Evolutionary conservation across 1,140 invertebrate species (phyloP).

Genomic region (Brachionus manjavacas): DNA sequence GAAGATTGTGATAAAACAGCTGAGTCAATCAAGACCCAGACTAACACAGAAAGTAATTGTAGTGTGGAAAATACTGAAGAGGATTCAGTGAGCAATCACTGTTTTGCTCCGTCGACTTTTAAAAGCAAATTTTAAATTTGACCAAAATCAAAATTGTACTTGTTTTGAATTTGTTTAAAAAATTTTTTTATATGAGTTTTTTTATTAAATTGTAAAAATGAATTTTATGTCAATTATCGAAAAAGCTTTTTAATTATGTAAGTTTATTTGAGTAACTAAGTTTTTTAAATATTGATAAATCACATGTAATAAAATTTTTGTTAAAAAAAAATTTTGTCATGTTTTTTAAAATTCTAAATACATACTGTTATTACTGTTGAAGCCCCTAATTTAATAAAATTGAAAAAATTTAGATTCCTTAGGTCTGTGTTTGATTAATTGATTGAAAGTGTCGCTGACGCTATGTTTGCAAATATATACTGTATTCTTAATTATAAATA

Average conservation of each 20-base stretch:
- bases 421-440: no score
- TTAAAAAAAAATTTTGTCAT: not conserved
- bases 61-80: not conserved
- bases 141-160: not conserved
- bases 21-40: not conserved
- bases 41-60: not conserved
- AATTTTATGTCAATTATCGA: not conserved
- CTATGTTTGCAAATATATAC: no score
- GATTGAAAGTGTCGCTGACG: no score
- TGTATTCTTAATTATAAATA: no score
- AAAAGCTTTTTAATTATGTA: not conserved
- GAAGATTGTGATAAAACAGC: constrained; percentile 14
- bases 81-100: not conserved
- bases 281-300: not conserved
- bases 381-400: no score
- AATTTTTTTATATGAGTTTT: not conserved
- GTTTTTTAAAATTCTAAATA: not conserved
- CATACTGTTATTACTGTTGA: no score
- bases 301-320: not conserved
- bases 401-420: no score
- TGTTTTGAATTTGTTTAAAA: constrained; percentile 3
- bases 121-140: not conserved
- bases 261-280: not conserved
- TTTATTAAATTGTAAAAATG: not conserved
- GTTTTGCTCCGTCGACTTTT: not conserved